Evolutionary conservation across 2,113 vertebrate genomes (phyloP), one percentile per base, ranked within the genome.

Genomic region (Pseudorhombus dupliciocellatus): DNA sequence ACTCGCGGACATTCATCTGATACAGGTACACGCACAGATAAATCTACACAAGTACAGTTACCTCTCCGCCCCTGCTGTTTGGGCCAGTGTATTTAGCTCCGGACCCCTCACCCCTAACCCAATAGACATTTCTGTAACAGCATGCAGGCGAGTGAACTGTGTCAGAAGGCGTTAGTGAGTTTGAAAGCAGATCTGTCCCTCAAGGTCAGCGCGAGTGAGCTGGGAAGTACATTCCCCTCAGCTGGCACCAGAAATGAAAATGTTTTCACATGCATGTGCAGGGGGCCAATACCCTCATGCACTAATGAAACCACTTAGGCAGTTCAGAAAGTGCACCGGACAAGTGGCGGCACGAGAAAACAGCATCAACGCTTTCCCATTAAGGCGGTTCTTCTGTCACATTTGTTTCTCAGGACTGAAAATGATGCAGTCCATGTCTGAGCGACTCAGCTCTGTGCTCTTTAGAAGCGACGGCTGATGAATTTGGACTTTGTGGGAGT

Each of bases 141-240:
- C 88, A 77, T 92, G 89, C 89, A 90, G 86, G 84, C 80, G 44
- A 81, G 83, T 84, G 84, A 89, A 87, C 87, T 78, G 74, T 92
- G 89, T 91, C 90, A 91, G 74, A 90, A 92, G 90, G 86, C 81
- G 84, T 92, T 88, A 87, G 82, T 31, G 83, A 93, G 91, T 92
- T 85, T 92, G 89, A 93, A 92, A 93, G 89, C 92, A 91, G 88
- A 90, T 90, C 88, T 79, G 87, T 64, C 80, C 81, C 75, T 82
- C 86, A 93, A 92, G 88, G 91, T 78, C 83, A 31, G 75, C 21
- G 24, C 42, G 2, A 79, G 81, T 71, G n/a, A 40, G 12, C 87
- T 78, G 75, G 86, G 83, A 87, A 85, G 68, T 80, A 60, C 78
- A 87, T 68, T 88, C 68, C 85, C 70, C 71, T 87, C 73, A 77